Base-by-base conservation (phyloP, 2,113 vertebrate genomes). In the Nothobranchius kuhntae region DNA sequence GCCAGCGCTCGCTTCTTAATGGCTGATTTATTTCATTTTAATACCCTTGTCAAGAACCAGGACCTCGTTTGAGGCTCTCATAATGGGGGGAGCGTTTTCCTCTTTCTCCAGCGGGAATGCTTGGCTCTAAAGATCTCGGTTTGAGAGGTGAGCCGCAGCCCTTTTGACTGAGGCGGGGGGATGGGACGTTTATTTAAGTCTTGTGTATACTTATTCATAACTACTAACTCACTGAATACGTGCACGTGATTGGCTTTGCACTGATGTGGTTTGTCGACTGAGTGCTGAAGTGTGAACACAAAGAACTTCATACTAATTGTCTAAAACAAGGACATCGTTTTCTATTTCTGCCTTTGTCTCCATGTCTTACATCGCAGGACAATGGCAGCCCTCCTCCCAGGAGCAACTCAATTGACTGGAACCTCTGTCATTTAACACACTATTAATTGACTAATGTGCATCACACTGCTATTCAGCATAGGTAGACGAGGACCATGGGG, bases 381-480 rank as follows among this genome's bases (percentile, higher is more conserved):
- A 89, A 89, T 61, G 72, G 64, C 62, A 68, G n/a, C 74, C 51
- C 55, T 42, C 65, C 73, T 88, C 86, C 90, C 87, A 71, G 78
- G 82, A 91, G 90, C 81, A 96, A 94, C 94, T 95, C 95, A 97
- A 95, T 96, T 96, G 95, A 94, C 94, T 71, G 92, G 93, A 96
- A 97, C 95, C 94, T 87, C 93, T 93, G 94, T 95, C 94, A 94
- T 97, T 98, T 98, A 98, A 95, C 95, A 98, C 94, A 75, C 93
- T 95, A 96, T 98, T 98, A 96, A 98, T 98, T 95, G 94, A 95
- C 94, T 96, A 97, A 97, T 96, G 95, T 94, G 94, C 95, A 89
- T 95, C 88, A 87, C 94, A 90, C 91, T 70, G 76, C 89, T 30
- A 26, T 79, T 86, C 90, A 85, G 91, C 91, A 92, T 93, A 95